phyloP scores from a whole-genome alignment of 2,113 vertebrate genomes.

The Puntigrus tetrazona region DNA sequence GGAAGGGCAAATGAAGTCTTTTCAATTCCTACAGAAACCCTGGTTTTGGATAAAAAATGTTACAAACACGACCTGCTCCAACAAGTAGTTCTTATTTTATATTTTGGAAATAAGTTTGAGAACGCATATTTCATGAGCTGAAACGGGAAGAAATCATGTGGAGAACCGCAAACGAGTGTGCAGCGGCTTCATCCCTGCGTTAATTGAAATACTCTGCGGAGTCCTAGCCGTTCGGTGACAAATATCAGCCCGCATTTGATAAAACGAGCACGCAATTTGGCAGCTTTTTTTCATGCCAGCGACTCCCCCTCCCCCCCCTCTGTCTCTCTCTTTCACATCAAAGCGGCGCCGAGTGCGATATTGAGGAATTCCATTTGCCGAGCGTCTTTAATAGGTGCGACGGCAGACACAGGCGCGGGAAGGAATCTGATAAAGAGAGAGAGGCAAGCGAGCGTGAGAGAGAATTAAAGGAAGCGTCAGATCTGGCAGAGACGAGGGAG shows the following conservation, averaged over 20 bases:
- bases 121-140: neutral
- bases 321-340: constrained; percentile 42
- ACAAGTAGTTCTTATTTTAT: neutral
- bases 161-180: neutral
- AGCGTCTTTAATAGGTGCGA: constrained; percentile 56
- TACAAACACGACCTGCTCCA: neutral
- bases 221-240: constrained; percentile 6
- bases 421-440: constrained; percentile 48
- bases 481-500: constrained; percentile 48
- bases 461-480: constrained; percentile 51
- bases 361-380: constrained; percentile 55
- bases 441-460: constrained; percentile 34
- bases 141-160: neutral
- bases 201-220: constrained; percentile 36
- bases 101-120: neutral
- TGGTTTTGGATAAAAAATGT: too few relatives aligned
- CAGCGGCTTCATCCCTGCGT: neutral
- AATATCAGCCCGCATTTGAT: constrained; percentile 26
- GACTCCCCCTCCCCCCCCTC: neutral
- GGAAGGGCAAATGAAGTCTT: neutral
- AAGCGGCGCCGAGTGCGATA: constrained; percentile 39
- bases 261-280: constrained; percentile 30
- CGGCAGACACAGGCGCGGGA: constrained; percentile 29
- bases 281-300: constrained; percentile 18
- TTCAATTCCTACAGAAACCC: neutral